Evolutionary conservation across 1,140 invertebrate genomes (phyloP).

Genomic region (Macrocentrus cingulum): DNA sequence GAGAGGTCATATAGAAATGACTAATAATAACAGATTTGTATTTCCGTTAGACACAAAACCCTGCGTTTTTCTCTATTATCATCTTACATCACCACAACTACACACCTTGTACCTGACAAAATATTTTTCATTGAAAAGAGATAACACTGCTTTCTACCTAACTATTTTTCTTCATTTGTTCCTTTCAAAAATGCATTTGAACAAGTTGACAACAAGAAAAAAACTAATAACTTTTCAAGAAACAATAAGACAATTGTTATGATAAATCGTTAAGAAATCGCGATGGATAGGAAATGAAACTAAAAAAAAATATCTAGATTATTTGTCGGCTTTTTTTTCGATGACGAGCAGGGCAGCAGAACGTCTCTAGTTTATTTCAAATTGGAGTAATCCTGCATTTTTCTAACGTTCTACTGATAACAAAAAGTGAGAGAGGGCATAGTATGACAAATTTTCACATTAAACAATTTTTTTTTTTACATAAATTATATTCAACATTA

Average conservation of each 20-base stretch:
- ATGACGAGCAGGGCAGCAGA: background rate
- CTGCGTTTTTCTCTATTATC: background rate
- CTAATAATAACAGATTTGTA: constrained; percentile 16
- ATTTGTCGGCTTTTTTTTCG: background rate
- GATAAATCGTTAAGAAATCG: constrained; percentile 5
- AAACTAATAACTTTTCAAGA: constrained; percentile 19
- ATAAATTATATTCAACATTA: too few relatives aligned
- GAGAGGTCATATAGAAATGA: constrained; percentile 20
- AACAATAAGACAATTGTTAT: constrained; percentile 13
- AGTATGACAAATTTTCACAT: background rate
- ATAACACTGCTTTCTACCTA: too few relatives aligned
- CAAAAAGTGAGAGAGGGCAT: constrained; percentile 1
- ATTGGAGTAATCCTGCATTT: too few relatives aligned
- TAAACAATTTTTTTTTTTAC: background rate
- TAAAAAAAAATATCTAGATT: background rate
- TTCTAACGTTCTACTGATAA: background rate
- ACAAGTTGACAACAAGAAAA: constrained; percentile 7
- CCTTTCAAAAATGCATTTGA: background rate
- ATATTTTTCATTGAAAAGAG: background rate
- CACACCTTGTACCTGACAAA: background rate
- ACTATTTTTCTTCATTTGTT: constrained; percentile 1
- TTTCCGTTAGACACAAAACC: background rate
- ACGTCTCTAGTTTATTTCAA: too few relatives aligned
- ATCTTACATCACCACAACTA: too few relatives aligned
- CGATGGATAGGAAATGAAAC: constrained; percentile 6